Evolutionary conservation across 1,140 invertebrate species (phyloP), one percentile per base, ranked within the genome.

Genomic region (Bombus confusus): DNA sequence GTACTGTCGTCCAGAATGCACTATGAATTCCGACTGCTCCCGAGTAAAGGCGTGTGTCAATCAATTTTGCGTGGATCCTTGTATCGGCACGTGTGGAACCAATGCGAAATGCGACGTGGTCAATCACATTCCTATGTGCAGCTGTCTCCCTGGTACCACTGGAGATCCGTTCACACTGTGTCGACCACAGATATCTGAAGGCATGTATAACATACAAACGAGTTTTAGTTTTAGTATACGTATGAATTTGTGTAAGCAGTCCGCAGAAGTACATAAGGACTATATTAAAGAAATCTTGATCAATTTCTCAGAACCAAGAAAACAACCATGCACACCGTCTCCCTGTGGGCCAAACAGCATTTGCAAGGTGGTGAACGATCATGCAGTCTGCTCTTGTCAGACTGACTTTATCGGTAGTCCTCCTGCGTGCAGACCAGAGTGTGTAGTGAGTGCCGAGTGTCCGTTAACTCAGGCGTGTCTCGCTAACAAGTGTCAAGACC

Each of bases 121-220:
- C 22, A 98, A 98, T 91, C 98, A 98, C 91, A 96, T 98, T 71
- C 96, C 97, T 31, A 96, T 96, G 93, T 97, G 97, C 88, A 96
- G 95, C 64, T 97, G 97, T 94, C 95, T 96, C n/a, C 90, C 95
- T 68, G 96, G 97, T 22, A 97, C 96, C 91, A 96, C 96, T 66
- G 97, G 97, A 37, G 98, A 98, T 96, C 97, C 98, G n/a, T 98
- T 98, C 92, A 95, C 97, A 28, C 93, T 96, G 76, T 97, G 97
- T 91, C 95, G 96, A 89, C 94, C 93, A 62, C 89, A 95, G 18
- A 71, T 86, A 75, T 57, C 72, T 22, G 90, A 91, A 75, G 91
- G 93, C 92, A 87, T 59, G 72, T 75, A 1, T 43, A 52, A 52
- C 22, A 22, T 22, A 52, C 18, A 22, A 22, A 52, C 2, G 18